phyloP scores from a whole-genome alignment of 1,140 invertebrate species.

The roundworm (Caenorhabditis elegans) region WBcel235 BX284602.5:9715001-9715500 shows the following conservation, averaged over 20 bases:
- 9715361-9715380: conserved; percentile 66
- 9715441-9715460: neutral
- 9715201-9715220: neutral
- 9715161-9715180: too few species aligned
- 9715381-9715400: neutral
- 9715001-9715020: neutral
- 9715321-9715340: conserved; percentile 71
- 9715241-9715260: neutral
- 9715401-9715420: neutral
- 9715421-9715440: neutral
- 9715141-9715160: neutral
- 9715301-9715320: conserved; percentile 70
- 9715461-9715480: conserved; percentile 70
- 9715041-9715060: neutral
- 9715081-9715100: neutral
- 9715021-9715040: neutral
- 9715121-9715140: neutral
- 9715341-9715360: conserved; percentile 70
- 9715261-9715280: neutral
- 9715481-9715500: conserved; percentile 70
- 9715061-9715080: neutral
- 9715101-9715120: neutral
- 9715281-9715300: conserved; percentile 64
- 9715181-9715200: neutral
- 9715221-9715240: too few species aligned